Evolutionary conservation across 2,113 vertebrate species (phyloP), one percentile per base, ranked within the genome.

Genomic region (Brachionichthys hirsutus): DNA sequence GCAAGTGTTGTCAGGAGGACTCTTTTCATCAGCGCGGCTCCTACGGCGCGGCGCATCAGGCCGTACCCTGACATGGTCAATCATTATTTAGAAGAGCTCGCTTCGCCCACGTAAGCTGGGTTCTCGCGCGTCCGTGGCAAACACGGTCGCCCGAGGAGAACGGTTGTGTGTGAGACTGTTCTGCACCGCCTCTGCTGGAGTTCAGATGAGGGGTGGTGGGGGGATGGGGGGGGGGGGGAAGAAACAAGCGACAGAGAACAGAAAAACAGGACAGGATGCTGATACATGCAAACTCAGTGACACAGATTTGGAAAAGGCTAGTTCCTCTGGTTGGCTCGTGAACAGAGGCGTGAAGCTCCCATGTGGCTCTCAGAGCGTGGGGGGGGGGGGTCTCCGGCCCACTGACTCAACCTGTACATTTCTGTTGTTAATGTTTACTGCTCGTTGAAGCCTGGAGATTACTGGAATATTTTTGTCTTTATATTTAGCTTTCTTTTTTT

Each of bases 391-490:
- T 85, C 91, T 93, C 93, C 92, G 90, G 93, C 91, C 93, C 92
- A 88, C 92, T 93, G 93, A 93, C 92, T 92, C 92, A 93, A 95
- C 93, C 91, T 97, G 94, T 97, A 97, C 94, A 94, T 96, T 96
- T 95, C 92, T 93, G 94, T 96, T 96, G 92, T 95, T 95, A 94
- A 95, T 96, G 95, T 98, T 97, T 97, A 97, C 95, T 94, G 94
- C 93, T 94, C 77, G 87, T 94, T 90, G 91, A 94, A 95, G 95
- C 94, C 95, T 96, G 95, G 95, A 97, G 93, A 95, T 95, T 94
- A 95, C 95, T 97, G 95, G 95, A 98, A 93, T 90, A 63, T 67
- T 92, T 84, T 81, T 80, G 69, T 82, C 60, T 62, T 47, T 66
- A 55, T 50, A 22, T 50, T 24, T 50, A 30, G 24, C 48, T 15